phyloP scores from a whole-genome alignment of 2,113 vertebrate species.

The Recurvirostra avosetta region DNA sequence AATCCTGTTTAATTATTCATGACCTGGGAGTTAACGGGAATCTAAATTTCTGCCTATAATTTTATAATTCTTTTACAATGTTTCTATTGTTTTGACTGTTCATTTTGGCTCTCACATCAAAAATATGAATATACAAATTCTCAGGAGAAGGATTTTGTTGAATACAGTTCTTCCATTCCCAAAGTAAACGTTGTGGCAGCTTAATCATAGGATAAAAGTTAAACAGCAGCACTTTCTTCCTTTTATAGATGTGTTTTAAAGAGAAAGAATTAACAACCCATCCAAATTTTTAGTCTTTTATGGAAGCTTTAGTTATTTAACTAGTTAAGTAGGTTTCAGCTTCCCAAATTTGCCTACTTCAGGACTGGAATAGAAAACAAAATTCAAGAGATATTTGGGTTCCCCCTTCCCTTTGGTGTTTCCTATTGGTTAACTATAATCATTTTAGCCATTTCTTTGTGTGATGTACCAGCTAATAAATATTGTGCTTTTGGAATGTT shows the following conservation, averaged over 20 bases:
- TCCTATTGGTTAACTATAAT: not conserved
- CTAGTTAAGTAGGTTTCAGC: not conserved
- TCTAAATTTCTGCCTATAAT: not conserved
- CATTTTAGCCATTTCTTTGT: not conserved
- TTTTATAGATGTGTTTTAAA: not conserved
- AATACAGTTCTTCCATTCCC: not conserved
- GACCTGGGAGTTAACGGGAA: not conserved
- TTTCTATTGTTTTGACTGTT: not conserved
- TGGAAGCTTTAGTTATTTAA: not conserved
- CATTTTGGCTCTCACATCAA: not conserved
- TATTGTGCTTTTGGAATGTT: not conserved
- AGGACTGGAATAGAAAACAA: not conserved
- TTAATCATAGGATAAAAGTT: not conserved
- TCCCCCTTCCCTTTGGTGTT: not conserved
- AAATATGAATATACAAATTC: not conserved
- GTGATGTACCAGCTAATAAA: not conserved
- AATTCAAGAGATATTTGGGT: not conserved
- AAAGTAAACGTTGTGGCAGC: not conserved
- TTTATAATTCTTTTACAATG: not conserved
- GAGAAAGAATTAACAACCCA: not conserved
- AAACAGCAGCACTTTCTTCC: not conserved
- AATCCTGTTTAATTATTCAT: not conserved
- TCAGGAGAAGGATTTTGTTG: not conserved
- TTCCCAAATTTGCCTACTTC: not conserved
- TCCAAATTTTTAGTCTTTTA: not conserved